phyloP scores from a whole-genome alignment of 2,797 vertebrate species.

The Dryobates pubescens region DNA sequence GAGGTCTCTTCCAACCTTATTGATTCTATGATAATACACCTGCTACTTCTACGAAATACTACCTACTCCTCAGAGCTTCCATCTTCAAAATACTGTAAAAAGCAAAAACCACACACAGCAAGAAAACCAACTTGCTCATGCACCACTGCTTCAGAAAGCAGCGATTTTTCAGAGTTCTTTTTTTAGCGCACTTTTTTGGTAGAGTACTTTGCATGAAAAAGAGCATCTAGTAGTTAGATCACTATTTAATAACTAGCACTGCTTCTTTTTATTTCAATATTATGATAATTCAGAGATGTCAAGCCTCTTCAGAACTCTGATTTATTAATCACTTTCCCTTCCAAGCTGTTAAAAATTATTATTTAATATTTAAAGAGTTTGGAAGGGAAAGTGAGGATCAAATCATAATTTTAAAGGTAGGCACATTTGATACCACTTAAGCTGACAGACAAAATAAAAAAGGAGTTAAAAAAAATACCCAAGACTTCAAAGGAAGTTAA shows the following conservation, averaged over 20 bases:
- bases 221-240: background rate
- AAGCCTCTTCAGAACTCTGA: background rate
- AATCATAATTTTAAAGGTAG: background rate
- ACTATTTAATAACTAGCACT: background rate
- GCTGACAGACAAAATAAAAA: background rate
- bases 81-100: background rate
- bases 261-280: background rate
- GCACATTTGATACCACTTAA: background rate
- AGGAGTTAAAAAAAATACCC: background rate
- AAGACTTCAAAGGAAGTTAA: background rate
- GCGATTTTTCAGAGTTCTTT: background rate
- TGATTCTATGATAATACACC: background rate
- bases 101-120: background rate
- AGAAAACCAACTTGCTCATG: background rate
- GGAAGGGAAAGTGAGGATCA: background rate
- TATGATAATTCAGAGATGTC: background rate
- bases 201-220: background rate
- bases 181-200: too few relatives aligned
- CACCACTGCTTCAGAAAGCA: background rate
- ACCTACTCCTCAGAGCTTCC: background rate
- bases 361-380: too few relatives aligned
- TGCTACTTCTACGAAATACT: background rate
- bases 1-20: too few relatives aligned
- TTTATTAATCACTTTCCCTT: too few relatives aligned
- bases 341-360: too few relatives aligned